A percentile compares a stretch with the other conserved stretches of the same genome.
Conservation (phyloP, 2,888 invertebrate species). For the Megalurothrips usitatus region DNA sequence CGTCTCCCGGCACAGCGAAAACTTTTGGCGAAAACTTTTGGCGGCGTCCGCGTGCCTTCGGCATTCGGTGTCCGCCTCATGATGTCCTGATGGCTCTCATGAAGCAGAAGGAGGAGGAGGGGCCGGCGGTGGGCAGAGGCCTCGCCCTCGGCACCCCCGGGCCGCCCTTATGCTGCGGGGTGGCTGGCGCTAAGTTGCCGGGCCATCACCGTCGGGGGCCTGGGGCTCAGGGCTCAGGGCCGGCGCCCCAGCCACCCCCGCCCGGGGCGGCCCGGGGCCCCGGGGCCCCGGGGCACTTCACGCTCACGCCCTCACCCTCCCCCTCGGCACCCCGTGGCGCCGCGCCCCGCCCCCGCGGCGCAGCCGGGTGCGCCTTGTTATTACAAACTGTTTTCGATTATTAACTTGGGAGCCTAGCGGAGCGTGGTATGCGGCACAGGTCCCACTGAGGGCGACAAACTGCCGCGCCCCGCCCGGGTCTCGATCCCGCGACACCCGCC, state of each 20-base stretch:
- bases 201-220: neutral
- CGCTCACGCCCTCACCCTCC: neutral
- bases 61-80: too few relatives aligned
- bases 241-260: neutral
- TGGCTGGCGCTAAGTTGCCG: neutral
- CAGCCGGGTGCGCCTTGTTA: neutral
- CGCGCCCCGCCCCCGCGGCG: too few relatives aligned
- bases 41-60: too few relatives aligned
- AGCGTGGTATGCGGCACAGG: too few relatives aligned
- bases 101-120: neutral
- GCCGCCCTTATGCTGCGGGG: neutral
- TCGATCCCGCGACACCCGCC: too few relatives aligned
- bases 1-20: too few relatives aligned
- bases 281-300: neutral
- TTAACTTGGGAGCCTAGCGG: constrained; percentile 5
- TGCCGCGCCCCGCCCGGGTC: too few relatives aligned
- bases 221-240: too few relatives aligned
- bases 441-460: too few relatives aligned
- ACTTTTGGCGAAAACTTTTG: too few relatives aligned
- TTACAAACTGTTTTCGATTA: constrained; percentile 21
- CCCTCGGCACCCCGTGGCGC: neutral
- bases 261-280: neutral
- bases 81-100: too few relatives aligned
- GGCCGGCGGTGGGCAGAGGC: neutral
- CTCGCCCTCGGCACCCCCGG: neutral